Conservation (phyloP, 1,140 invertebrate species). For the Drosophila melanogaster region DNA sequence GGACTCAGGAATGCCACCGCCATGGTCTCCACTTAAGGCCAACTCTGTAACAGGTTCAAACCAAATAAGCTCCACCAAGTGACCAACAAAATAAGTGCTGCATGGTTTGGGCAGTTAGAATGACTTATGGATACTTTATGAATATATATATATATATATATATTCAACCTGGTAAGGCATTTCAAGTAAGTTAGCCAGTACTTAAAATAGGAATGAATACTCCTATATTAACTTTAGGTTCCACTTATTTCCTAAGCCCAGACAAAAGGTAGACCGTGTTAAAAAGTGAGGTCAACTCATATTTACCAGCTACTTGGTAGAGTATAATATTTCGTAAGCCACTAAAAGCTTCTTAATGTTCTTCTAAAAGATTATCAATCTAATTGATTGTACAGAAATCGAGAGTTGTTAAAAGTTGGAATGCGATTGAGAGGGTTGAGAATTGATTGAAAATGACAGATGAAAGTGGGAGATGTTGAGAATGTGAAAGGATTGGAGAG, state of each 20-base stretch:
- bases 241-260: no score
- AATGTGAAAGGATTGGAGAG: slow-evolving; percentile 13
- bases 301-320: not conserved
- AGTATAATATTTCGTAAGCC: not conserved
- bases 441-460: not conserved
- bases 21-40: not conserved
- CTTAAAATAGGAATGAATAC: not conserved
- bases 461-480: slow-evolving; percentile 18
- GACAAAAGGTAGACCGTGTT: not conserved
- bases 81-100: not conserved
- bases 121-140: not conserved
- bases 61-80: not conserved
- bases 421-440: not conserved
- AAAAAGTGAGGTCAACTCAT: not conserved
- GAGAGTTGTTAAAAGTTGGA: not conserved
- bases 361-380: not conserved
- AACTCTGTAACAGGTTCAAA: slow-evolving; percentile 34
- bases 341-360: slow-evolving; percentile 5
- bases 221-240: no score
- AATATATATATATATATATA: no score
- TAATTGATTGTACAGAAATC: not conserved
- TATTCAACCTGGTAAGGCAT: not conserved
- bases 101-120: not conserved
- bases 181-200: not conserved
- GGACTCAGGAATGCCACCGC: slow-evolving; percentile 28